Base-by-base conservation (phyloP, 2,113 vertebrate species). In the Alectura lathami region DNA sequence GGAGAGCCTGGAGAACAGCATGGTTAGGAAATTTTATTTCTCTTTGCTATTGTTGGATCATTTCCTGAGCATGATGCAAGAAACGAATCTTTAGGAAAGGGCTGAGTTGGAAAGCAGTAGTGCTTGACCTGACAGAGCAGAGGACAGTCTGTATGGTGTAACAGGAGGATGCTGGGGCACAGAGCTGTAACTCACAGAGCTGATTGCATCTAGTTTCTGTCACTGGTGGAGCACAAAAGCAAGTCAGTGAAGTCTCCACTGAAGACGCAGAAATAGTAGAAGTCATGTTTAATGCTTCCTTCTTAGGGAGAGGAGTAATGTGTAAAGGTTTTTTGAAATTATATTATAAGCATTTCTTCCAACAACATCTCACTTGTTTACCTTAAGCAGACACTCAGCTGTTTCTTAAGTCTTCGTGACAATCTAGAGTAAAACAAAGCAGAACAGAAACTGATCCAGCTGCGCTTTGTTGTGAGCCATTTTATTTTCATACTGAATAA, bases 151-250 rank as follows among this genome's bases (percentile, higher is more conserved):
- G 4, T 47, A 6, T 38, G 21, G 43, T 2, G 11, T 51, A 54
- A 29, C 11, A 48, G 13, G n/a, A 34, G 51, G 40, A 47, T 40
- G 8, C 16, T 20, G 24, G 14, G 54, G 60, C 0, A 0, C 68
- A 57, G 70, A 69, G 14, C 8, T 84, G 17, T 45, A 34, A 53
- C 43, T 56, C 27, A 68, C 6, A 32, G 54, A 90, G 13, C 30
- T 51, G n/a, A 20, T 17, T 67, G 17, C 56, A 43, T 80, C 30
- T 40, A 4, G 16, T 68, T 87, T 60, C 74, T 89, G 6, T 40
- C 38, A 11, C 38, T 93, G 29, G 9, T 56, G 12, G 20, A 86
- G 34, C 0, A 0, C 3, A 62, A 30, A 59, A 24, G 36, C 27
- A 64, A 17, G 11, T n/a, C 23, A 36, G 9, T 45, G n/a, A 62